Conservation (phyloP, 1,140 invertebrate genomes). For the Portunus trituberculatus region DNA sequence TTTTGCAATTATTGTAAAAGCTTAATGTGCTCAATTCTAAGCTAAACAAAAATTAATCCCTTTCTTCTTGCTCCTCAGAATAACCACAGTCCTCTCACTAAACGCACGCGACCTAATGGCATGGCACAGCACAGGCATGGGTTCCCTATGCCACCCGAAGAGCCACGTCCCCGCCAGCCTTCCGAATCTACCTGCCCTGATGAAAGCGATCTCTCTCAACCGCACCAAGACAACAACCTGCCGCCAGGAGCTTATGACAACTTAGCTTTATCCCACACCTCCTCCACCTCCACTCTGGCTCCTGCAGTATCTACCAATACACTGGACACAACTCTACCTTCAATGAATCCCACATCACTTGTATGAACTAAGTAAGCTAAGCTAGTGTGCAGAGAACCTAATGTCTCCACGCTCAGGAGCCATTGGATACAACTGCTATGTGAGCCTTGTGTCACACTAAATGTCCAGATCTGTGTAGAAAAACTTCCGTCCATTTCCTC, state of each 20-base stretch:
- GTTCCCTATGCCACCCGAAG: neutral
- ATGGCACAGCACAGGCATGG: neutral
- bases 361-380: neutral
- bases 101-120: neutral
- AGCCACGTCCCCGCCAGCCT: slow-evolving; percentile 40
- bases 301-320: slow-evolving; percentile 52
- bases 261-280: slow-evolving; percentile 56
- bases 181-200: slow-evolving; percentile 63
- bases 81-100: slow-evolving; percentile 38
- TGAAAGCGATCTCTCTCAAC: slow-evolving; percentile 38
- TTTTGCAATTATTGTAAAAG: too few relatives aligned
- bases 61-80: neutral
- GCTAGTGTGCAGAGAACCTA: too few relatives aligned
- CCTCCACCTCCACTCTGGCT: slow-evolving; percentile 45
- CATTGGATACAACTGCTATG: too few relatives aligned
- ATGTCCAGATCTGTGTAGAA: too few relatives aligned
- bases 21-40: too few relatives aligned
- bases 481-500: too few relatives aligned
- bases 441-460: too few relatives aligned
- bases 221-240: neutral
- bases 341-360: neutral
- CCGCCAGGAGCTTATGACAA: slow-evolving; percentile 44
- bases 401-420: too few relatives aligned
- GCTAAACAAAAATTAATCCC: too few relatives aligned
- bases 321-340: slow-evolving; percentile 57